Conservation (phyloP, 2,888 invertebrate genomes). For the Nomada fucata region DNA sequence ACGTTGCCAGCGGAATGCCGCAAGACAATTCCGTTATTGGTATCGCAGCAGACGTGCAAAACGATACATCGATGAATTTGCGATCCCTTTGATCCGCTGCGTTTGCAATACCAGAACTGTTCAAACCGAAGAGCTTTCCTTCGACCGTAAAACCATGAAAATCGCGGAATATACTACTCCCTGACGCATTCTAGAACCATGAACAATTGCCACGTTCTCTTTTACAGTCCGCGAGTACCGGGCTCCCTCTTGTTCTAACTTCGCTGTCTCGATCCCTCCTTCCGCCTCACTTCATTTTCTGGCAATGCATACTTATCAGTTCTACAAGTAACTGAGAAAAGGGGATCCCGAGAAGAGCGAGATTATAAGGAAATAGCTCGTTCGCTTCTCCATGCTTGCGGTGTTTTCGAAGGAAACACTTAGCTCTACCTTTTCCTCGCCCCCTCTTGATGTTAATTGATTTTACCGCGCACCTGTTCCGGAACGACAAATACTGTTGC, state of each 20-base stretch:
- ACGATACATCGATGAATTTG: constrained; percentile 31
- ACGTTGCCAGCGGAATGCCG: constrained; percentile 39
- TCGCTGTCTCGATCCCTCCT: constrained; percentile 1
- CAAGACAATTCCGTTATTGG: constrained; percentile 48
- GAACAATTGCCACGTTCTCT: constrained; percentile 55
- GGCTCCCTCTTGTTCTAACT: neutral
- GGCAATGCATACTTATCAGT: constrained; percentile 81
- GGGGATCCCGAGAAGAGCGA: constrained; percentile 64
- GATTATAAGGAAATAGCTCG: constrained; percentile 55
- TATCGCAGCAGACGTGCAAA: constrained; percentile 22
- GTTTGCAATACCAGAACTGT: constrained; percentile 36
- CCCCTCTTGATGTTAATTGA: constrained; percentile 3
- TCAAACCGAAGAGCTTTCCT: constrained; percentile 21
- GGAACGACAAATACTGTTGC: no score
- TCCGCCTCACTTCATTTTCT: constrained; percentile 72
- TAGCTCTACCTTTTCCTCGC: constrained; percentile 8
- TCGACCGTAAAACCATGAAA: constrained; percentile 22
- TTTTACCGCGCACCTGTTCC: neutral
- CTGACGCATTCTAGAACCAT: constrained; percentile 27
- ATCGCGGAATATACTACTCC: constrained; percentile 31
- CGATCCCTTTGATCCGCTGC: constrained; percentile 23
- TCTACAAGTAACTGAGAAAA: constrained; percentile 72
- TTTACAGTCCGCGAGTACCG: constrained; percentile 22
- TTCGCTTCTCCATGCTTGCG: constrained; percentile 60
- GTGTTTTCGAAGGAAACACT: constrained; percentile 29